Evolutionary conservation across 2,113 vertebrate species (phyloP).

Genomic region (Macrotus californicus): DNA sequence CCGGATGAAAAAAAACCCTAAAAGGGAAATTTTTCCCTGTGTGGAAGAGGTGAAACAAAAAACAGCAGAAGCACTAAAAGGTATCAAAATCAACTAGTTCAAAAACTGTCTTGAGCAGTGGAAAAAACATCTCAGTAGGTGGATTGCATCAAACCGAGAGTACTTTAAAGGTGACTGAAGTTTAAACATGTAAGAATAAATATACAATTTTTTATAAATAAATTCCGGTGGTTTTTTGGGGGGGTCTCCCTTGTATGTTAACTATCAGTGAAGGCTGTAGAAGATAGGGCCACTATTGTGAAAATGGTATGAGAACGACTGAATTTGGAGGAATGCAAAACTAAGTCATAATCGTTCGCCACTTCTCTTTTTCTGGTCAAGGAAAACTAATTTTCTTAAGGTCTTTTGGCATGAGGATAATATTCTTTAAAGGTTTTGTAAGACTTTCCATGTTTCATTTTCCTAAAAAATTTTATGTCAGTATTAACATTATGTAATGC

Average conservation of each 20-base stretch:
- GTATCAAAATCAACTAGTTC: no score
- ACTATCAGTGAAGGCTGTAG: not conserved
- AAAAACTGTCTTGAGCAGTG: no score
- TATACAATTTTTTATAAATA: no score
- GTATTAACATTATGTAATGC: not conserved
- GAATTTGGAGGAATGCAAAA: not conserved
- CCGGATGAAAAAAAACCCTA: no score
- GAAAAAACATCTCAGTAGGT: no score
- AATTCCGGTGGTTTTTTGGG: no score
- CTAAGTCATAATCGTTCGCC: not conserved
- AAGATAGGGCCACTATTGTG: not conserved
- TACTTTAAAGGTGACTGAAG: no score
- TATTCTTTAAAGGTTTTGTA: constrained; percentile 3
- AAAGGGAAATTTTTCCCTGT: no score
- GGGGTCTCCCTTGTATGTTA: not conserved
- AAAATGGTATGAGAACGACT: not conserved
- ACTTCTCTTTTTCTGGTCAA: not conserved
- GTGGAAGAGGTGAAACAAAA: no score
- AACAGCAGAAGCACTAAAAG: no score
- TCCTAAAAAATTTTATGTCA: not conserved
- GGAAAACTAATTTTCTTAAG: constrained; percentile 20
- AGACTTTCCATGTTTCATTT: not conserved
- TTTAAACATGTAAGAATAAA: no score
- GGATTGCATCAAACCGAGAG: no score
- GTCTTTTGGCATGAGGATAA: not conserved